A percentile compares a stretch with the other conserved stretches of the same genome.
These are phyloP conservation scores for Romanogobio albipinnatus DNA, from an alignment of 2,113 vertebrate species.

Conservation along the genomic window DNA sequence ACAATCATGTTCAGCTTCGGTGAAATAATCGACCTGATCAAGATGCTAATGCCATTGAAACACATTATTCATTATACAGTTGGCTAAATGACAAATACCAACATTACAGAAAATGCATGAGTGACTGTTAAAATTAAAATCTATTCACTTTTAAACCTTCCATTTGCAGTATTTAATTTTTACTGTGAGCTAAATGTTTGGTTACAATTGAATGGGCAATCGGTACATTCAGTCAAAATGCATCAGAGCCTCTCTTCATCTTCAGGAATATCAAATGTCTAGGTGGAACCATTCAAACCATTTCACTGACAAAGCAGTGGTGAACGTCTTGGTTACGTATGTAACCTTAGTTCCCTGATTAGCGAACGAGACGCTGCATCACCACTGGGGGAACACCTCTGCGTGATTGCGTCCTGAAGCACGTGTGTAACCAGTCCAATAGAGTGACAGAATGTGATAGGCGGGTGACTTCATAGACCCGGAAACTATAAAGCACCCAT, in stretches of 20 bases:
- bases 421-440: too few relatives aligned
- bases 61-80: not conserved
- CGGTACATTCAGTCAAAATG: not conserved
- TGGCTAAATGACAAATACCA: not conserved
- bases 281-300: not conserved
- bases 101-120: not conserved
- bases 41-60: not conserved
- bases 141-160: too few relatives aligned
- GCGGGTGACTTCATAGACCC: too few relatives aligned
- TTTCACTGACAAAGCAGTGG: not conserved
- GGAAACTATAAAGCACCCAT: too few relatives aligned
- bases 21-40: not conserved
- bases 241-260: not conserved
- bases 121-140: not conserved
- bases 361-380: too few relatives aligned
- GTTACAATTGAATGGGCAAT: not conserved
- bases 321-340: not conserved
- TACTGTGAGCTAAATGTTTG: not conserved
- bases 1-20: not conserved
- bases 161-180: not conserved
- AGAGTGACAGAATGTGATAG: too few relatives aligned
- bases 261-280: not conserved
- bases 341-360: too few relatives aligned
- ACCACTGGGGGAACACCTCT: too few relatives aligned
- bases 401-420: too few relatives aligned